Base-by-base conservation (phyloP, 1,140 invertebrate genomes). In the Chlorops oryzae region DNA sequence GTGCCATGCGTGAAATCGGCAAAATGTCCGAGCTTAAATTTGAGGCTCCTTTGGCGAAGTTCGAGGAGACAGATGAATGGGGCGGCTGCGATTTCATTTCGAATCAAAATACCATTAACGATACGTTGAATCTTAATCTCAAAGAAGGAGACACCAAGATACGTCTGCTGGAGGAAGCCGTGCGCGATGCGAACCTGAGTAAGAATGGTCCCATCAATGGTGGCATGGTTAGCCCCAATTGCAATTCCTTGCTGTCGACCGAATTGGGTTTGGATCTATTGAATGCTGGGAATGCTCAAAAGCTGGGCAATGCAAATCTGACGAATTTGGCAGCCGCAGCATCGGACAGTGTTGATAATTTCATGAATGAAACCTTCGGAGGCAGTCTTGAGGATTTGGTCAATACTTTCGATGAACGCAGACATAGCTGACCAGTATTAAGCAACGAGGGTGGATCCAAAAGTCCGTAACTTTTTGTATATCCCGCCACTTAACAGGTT, bases 321-420 rank as follows among this genome's bases (percentile, higher is more conserved):
- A 23, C 4, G 45, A 24, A 39, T 34, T 41, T 21, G 15, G 43
- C 24, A 15, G 32, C 28, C 37, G n/a, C 47, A 38, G 39, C 35
- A 17, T 78, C 73, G 58, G 78, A 77, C 61, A 75, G 80, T 58
- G 63, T 80, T 41, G 84, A 89, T 65, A 88, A 88, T 74, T 90
- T 87, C 71, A n/a, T n/a, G n/a, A 87, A 80, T 57, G 92, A 88
- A 78, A 90, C 89, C 39, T 96, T 95, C 71, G 93, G 91, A 42
- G 90, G 90, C 5, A 96, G 92, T 17, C 77, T 98, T 18, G 94
- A 98, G 77, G 95, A 98, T 78, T 79, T 99, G 68, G 96, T 99
- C 51, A 97, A 97, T 71, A 95, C 92, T 7, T 98, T 99, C 74
- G 96, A 99, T 73, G 93, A 98, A n/a, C n/a, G n/a, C n/a, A n/a